Base-by-base conservation (phyloP, 1,140 invertebrate genomes). In the Physella acuta region DNA sequence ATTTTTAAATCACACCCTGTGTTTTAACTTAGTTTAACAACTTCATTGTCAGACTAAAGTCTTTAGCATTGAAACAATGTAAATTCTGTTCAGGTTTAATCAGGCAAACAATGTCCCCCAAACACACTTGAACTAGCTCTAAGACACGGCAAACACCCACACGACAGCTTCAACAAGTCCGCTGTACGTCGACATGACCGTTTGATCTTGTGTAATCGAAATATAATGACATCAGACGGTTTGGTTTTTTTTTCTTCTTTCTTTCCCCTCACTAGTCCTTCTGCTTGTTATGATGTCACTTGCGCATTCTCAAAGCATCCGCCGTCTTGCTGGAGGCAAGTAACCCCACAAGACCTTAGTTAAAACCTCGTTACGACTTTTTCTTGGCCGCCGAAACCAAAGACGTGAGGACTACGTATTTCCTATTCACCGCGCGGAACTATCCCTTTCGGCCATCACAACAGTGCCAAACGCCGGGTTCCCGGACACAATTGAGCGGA, bases 341-440 rank as follows among this genome's bases (percentile, higher is more conserved):
- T 14, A 33, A 3, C 3, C 2, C 20, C 2, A n/a, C 16, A 1
- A 37, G 16, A 26, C 2, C 37, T 28, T 37, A 44, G 11, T 8
- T 20, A 62, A 49, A 24, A 17, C n/a, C 5, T 14, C 36, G 36
- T 24, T 39, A 44, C 39, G 34, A 44, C 24, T 62, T 44, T 33
- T 8, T 28, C 17, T 34, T 58, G 33, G 14, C 36, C 30, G 8
- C n/a, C 26, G 31, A 58, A 58, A 58, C 31, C 56, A 26, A 61
- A 61, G 59, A 61, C 59, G 59, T 61, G 59, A 44, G 24, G 28
- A 26, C 59, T 44, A 61, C 16, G 37, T 26, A 37, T 2, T 64
- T 2, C 11, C 49, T 64, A 44, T 52, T 53, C 49, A 64, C 33
- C 44, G 24, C 62, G 30, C 62, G 49, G 31, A 34, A 36, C 26